Conservation (phyloP, 2,113 vertebrate species). For the Procapra przewalskii region DNA sequence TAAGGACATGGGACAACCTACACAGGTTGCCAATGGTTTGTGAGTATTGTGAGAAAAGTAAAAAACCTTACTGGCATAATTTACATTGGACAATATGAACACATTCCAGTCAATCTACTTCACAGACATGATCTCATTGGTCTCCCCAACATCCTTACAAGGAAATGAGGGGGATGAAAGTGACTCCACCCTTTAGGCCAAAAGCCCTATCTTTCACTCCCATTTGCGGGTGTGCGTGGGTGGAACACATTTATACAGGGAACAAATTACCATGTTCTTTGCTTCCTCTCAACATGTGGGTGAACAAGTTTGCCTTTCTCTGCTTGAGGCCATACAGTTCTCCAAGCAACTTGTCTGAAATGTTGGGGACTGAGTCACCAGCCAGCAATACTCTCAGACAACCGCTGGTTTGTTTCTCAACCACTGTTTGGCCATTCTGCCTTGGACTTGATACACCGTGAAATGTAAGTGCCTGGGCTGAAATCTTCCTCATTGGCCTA, state of each 20-base stretch:
- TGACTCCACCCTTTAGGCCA: conserved; percentile 17
- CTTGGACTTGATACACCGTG: conserved; percentile 13
- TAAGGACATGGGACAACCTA: conserved; percentile 60
- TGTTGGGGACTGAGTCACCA: conserved; percentile 51
- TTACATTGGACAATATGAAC: conserved; percentile 49
- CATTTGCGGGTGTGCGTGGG: conserved; percentile 47
- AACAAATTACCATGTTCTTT: conserved; percentile 59
- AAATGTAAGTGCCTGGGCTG: background rate
- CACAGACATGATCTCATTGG: conserved; percentile 74
- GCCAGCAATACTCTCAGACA: conserved; percentile 47
- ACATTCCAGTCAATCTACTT: conserved; percentile 66
- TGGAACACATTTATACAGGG: conserved; percentile 50
- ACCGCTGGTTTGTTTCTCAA: conserved; percentile 57
- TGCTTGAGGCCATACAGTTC: conserved; percentile 39
- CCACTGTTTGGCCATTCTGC: conserved; percentile 8
- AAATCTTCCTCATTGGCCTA: background rate
- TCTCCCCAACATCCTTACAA: conserved; percentile 68
- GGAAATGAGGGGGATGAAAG: conserved; percentile 46
- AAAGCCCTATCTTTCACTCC: conserved; percentile 44
- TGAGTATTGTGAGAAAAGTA: conserved; percentile 33
- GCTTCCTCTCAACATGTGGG: conserved; percentile 8
- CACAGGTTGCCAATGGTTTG: conserved; percentile 64
- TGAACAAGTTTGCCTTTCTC: conserved; percentile 45
- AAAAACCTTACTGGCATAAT: conserved; percentile 31
- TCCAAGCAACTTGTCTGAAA: conserved; percentile 59